Evolutionary conservation across 2,888 invertebrate species (phyloP), one percentile per base, ranked within the genome.

Genomic region (Calameuta idolon): DNA sequence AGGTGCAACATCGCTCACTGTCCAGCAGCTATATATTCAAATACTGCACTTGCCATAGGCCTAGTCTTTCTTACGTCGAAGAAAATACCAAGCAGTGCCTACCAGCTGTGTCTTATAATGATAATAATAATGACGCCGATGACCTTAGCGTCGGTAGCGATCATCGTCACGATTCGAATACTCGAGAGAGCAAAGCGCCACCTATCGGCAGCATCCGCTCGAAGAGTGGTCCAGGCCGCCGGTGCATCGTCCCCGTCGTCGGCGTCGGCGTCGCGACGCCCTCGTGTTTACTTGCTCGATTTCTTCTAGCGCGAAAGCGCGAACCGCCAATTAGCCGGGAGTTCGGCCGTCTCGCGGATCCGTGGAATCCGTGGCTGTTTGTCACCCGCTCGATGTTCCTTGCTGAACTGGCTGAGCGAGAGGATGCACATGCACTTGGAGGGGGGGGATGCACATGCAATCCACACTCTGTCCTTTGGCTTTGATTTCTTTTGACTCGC

Each of bases 1-100:
- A 90, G 90, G 90, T 90, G 90, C 87, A 88, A 86, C 90, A 90
- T 90, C 89, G 89, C 89, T 90, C 90, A 90, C 89, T 89, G 90
- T 90, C 89, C 86, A 81, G 85, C 81, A 81, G 84, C 86, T 89
- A 89, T 88, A 86, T 87, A 89, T 89, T 88, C 88, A 88, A 88
- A 88, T 86, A 82, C 76, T 79, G 79, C 81, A 83, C 79, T 79
- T 81, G n/a, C n/a, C 55, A 55, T 55, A 55, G 55, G 69, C 78
- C 55, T n/a, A 34, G 75, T 68, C 69, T 69, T 73, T 74, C 76
- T 15, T 73, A 69, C 73, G 71, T 69, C 11, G 71, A 69, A 55
- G 74, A 34, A 55, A 37, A 73, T 23, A 34, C 55, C 55, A 55
- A 55, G 55, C 55, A 23, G 23, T 55, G 55, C 9, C 55, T 23